Evolutionary conservation across 2,113 vertebrate species (phyloP), one percentile per base, ranked within the genome.

Genomic region (Antechinus stuartii): DNA sequence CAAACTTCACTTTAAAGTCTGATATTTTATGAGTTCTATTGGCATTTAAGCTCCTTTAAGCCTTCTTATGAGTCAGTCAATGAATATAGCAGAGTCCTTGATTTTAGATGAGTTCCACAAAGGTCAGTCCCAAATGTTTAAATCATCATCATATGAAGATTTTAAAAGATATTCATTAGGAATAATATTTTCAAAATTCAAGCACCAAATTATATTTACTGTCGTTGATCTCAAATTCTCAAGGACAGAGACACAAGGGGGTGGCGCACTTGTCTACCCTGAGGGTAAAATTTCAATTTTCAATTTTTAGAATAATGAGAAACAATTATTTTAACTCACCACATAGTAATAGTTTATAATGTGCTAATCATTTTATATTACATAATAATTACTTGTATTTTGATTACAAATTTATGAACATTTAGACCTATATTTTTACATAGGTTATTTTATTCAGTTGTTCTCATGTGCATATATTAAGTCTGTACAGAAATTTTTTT

Each of bases 121-220:
- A 97, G 93, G 94, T 96, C 57, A 92, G 89, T 12, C 84, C 26
- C 14, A 52, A 96, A 53, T 61, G 92, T 93, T 93, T 96, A 94
- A 94, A 84, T 84, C 68, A 76, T 42, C 9, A n/a, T 24, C 52
- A 90, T 25, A 25, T 57, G 30, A 93, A 95, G 90, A 96, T 76
- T 94, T 42, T 95, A 95, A 95, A 50, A n/a, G 93, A 90, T 68
- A 76, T 54, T 94, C 90, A 89, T 50, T 8, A 92, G 35, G 55
- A 26, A 90, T 0, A 9, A 6, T 22, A 91, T 92, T 57, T 22
- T 26, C 53, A 94, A 30, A 56, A 96, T 84, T n/a, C 19, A 84
- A 84, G 68, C n/a, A 84, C 14, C 1, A 92, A 49, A 3, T 0
- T 68, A 57, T 46, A 57, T 90, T 95, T 54, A 56, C 35, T 91